Evolutionary conservation across 2,113 vertebrate species (phyloP), one percentile per base, ranked within the genome.

Genomic region (Bos indicus): DNA sequence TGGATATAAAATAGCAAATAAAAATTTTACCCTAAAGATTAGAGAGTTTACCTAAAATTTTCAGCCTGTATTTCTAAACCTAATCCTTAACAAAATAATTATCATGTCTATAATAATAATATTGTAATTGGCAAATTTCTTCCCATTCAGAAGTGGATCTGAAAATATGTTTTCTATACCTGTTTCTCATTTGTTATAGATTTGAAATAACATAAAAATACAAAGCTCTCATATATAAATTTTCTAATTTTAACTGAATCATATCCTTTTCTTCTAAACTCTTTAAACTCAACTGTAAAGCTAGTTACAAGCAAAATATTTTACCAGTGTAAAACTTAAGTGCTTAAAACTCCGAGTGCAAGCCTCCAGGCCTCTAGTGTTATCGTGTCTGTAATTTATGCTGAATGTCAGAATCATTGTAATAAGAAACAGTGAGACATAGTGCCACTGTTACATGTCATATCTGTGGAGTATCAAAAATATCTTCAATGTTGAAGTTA

Each of bases 401-500:
- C 80, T 86, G 57, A 67, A 91, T 97, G 56, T 97, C 59, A 93
- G 40, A 80, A 93, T 89, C 40, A 84, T 14, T 93, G 7, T 74
- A 91, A 94, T 40, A 60, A 78, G 52, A 82, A 96, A 94, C 28
- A 96, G n/a, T 77, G 51, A 88, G 77, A 81, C 46, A 91, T 43
- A 67, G 5, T 64, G 16, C 14, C 77, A 33, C 40, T 56, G 11
- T 59, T 92, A 85, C 19, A 84, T 81, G 74, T 88, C 64, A 88
- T 33, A 81, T 92, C 89, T 88, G 74, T n/a, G 90, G 40, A 95
- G 36, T 62, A 92, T 90, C 43, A 83, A 71, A 97, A 84, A 85
- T 85, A 56, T 13, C 36, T 67, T 92, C 81, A 81, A 40, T 36
- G 15, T 87, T 54, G 80, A 74, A 86, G 56, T 52, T 83, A 25